Percentiles rank a stretch among this genome's conserved stretches.
These are phyloP conservation scores for Apotomis betuletana DNA, from an alignment of 2,888 invertebrate genomes.

Conservation along the genomic window DNA sequence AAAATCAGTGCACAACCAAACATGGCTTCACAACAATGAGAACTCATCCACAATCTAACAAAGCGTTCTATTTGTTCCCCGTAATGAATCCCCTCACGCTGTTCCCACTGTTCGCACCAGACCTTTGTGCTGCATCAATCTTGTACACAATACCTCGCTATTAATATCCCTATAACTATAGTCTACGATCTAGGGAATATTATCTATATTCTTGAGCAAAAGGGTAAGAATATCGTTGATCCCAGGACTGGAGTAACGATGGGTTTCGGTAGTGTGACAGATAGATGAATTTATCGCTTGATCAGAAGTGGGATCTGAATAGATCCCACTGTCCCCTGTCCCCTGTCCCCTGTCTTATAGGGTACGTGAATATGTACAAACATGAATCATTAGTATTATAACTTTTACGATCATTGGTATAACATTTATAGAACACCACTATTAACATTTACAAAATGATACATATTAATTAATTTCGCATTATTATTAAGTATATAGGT, in stretches of 20 bases:
- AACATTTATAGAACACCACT: no score
- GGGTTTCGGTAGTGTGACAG: background rate
- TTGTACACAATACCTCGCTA: background rate
- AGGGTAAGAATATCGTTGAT: background rate
- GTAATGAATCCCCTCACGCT: background rate
- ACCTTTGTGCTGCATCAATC: background rate
- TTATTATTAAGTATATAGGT: no score
- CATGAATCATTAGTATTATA: background rate
- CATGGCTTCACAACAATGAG: background rate
- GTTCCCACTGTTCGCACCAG: background rate
- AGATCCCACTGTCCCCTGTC: no score
- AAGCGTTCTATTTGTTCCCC: constrained; percentile 1
- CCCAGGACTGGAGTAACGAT: no score
- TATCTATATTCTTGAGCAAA: no score
- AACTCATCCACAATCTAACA: background rate
- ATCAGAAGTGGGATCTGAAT: background rate
- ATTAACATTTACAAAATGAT: no score
- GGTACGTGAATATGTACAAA: no score
- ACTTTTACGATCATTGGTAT: no score
- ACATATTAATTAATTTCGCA: no score
- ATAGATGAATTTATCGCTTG: background rate
- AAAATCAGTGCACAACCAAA: no score
- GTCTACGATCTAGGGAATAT: background rate
- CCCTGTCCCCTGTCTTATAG: no score
- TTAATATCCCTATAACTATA: background rate